These are phyloP conservation scores for Tragelaphus scriptus DNA, from an alignment of 2,113 vertebrate species.

Conservation along the genomic window DNA sequence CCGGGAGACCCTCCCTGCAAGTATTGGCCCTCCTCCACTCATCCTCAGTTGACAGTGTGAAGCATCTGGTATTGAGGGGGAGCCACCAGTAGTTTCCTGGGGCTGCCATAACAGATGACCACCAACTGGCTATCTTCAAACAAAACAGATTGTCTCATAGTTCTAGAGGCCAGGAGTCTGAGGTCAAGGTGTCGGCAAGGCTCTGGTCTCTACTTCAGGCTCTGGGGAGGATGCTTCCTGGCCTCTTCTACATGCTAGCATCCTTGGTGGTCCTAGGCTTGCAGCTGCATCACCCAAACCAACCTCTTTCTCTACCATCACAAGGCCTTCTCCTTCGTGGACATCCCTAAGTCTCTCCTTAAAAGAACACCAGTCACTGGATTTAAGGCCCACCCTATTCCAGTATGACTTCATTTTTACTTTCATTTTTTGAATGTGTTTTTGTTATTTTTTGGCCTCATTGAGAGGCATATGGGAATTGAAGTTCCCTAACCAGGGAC, in stretches of 20 bases:
- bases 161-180: neutral
- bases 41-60: neutral
- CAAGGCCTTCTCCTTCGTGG: neutral
- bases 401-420: neutral
- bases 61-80: neutral
- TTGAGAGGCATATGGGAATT: neutral
- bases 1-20: neutral
- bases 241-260: neutral
- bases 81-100: rapidly evolving
- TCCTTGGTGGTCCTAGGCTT: neutral
- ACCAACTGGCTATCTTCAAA: neutral
- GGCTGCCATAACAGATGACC: neutral
- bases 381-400: neutral
- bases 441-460: neutral
- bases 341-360: neutral
- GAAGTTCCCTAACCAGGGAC: neutral
- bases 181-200: neutral
- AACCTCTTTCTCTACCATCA: neutral
- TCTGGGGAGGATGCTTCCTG: neutral
- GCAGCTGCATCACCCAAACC: neutral
- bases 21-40: neutral
- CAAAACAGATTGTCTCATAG: neutral
- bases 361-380: neutral
- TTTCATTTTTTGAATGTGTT: neutral
- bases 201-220: neutral